phyloP scores from a whole-genome alignment of 2,888 invertebrate genomes.

The Acanthosepion pharaonis region DNA sequence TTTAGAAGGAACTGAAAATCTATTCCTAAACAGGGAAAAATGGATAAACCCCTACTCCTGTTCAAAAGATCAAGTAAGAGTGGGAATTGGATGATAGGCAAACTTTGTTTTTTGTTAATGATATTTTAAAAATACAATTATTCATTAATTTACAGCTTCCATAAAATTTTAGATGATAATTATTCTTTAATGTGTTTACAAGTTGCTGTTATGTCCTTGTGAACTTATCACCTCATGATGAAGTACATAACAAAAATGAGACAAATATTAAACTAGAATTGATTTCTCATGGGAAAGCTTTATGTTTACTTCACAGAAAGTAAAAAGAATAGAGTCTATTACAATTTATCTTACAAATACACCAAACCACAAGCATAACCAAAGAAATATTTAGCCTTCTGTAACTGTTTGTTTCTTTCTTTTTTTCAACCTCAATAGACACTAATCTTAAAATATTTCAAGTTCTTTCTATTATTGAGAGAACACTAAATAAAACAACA shows the following conservation, averaged over 20 bases:
- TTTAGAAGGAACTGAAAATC: too few relatives aligned
- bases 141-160: background rate
- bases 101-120: too few relatives aligned
- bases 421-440: conserved; percentile 3
- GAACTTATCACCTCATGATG: background rate
- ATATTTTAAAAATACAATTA: background rate
- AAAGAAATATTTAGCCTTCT: background rate
- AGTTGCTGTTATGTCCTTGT: background rate
- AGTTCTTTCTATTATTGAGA: background rate
- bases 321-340: background rate
- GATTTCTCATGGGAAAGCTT: background rate
- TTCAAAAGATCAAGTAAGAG: too few relatives aligned
- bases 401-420: background rate
- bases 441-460: conserved; percentile 11
- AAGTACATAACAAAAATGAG: background rate
- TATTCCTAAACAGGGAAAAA: too few relatives aligned
- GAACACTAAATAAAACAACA: background rate
- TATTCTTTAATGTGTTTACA: background rate
- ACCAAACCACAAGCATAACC: background rate
- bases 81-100: too few relatives aligned
- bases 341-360: background rate
- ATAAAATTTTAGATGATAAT: background rate
- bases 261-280: background rate
- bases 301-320: background rate
- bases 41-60: too few relatives aligned